These are phyloP conservation scores for Daubentonia madagascariensis DNA, from an alignment of 2,113 vertebrate species.

Conservation along the genomic window DNA sequence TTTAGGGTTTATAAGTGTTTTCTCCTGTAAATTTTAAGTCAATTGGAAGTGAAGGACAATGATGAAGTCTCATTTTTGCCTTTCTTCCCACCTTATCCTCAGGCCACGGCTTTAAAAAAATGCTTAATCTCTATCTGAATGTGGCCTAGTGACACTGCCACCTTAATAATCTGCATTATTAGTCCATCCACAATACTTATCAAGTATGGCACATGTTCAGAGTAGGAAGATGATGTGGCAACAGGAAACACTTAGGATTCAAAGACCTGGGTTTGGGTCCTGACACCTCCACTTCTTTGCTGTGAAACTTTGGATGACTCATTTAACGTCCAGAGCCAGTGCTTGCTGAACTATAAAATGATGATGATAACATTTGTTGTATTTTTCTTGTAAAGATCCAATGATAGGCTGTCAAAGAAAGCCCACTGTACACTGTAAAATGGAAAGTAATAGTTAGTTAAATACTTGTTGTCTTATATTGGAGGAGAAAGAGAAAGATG, in stretches of 20 bases:
- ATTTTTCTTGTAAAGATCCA: conserved; percentile 29
- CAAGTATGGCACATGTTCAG: background rate
- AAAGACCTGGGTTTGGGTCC: background rate
- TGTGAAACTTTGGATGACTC: background rate
- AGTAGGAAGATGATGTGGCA: background rate
- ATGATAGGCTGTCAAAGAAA: background rate
- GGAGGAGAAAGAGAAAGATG: background rate
- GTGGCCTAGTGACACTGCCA: background rate
- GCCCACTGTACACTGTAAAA: background rate
- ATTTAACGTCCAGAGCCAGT: background rate
- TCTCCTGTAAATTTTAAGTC: background rate
- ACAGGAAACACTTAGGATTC: background rate
- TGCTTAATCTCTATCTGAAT: background rate
- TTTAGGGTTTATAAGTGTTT: conserved; percentile 6
- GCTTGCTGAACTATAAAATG: background rate
- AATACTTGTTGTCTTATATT: background rate
- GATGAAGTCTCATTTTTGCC: background rate
- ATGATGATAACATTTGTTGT: conserved; percentile 7
- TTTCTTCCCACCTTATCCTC: background rate
- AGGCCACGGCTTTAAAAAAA: background rate
- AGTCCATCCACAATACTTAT: background rate
- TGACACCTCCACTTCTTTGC: background rate
- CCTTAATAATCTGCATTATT: background rate
- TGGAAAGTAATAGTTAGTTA: background rate
- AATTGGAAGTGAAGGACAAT: conserved; percentile 4